phyloP scores from a whole-genome alignment of 2,888 invertebrate genomes.

The Caradrina clavipalpis region DNA sequence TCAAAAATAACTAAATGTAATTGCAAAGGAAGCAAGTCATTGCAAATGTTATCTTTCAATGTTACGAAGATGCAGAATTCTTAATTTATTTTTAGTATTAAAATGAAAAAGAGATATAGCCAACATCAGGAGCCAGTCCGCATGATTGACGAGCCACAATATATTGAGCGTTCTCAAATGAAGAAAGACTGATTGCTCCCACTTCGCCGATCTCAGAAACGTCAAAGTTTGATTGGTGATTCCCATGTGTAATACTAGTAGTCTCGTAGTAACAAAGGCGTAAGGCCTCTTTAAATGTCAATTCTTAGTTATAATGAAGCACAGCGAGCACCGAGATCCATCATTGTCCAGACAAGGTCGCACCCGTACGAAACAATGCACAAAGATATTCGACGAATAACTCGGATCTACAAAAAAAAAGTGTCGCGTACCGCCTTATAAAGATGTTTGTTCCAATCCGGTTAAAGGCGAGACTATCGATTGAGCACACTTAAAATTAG shows the following conservation, averaged over 20 bases:
- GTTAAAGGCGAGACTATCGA: conserved; percentile 80
- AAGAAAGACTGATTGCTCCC: conserved; percentile 83
- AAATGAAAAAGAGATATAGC: conserved; percentile 78
- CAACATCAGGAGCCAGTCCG: conserved; percentile 72
- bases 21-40: conserved; percentile 18
- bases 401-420: conserved; percentile 56
- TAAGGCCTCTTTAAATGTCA: conserved; percentile 74
- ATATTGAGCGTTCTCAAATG: conserved; percentile 72
- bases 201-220: conserved; percentile 83
- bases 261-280: conserved; percentile 76
- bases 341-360: conserved; percentile 84
- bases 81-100: conserved; percentile 83
- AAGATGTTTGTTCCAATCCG: conserved; percentile 68
- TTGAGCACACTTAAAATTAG: conserved; percentile 84
- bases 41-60: conserved; percentile 47
- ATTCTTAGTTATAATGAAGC: conserved; percentile 69
- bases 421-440: conserved; percentile 55
- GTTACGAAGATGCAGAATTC: conserved; percentile 72
- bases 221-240: conserved; percentile 89
- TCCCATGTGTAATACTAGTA: conserved; percentile 91
- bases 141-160: conserved; percentile 86
- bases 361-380: conserved; percentile 77
- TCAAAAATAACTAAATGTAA: too few species aligned
- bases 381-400: conserved; percentile 67
- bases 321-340: conserved; percentile 77